A percentile compares a stretch with the other conserved stretches of the same genome.
Conservation (phyloP, 2,797 vertebrate species). For the Trichosurus vulpecula region DNA sequence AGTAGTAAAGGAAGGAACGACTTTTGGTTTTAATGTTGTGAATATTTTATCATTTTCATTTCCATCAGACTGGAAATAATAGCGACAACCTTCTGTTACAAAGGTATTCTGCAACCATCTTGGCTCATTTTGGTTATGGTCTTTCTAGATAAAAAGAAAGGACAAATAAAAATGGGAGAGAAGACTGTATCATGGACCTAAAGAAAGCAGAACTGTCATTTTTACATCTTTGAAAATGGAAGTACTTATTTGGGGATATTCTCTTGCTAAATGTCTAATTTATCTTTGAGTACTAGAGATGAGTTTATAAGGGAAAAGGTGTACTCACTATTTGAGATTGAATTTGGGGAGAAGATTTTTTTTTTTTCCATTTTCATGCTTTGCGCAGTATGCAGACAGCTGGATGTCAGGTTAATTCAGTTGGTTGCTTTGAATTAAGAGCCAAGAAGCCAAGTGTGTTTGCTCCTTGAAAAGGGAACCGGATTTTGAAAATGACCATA, state of each 20-base stretch:
- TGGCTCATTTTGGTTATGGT: constrained; percentile 47
- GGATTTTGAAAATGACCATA: neutral
- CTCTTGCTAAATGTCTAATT: constrained; percentile 62
- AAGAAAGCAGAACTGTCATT: constrained; percentile 62
- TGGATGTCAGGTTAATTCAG: constrained; percentile 62
- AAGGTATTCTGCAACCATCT: constrained; percentile 47
- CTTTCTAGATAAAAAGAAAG: constrained; percentile 53
- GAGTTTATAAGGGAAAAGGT: constrained; percentile 39
- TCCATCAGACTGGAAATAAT: constrained; percentile 21
- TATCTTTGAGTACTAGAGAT: constrained; percentile 56
- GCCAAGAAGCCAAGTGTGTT: constrained; percentile 22
- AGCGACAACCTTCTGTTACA: constrained; percentile 47
- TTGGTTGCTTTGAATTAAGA: constrained; percentile 34
- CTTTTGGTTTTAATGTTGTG: constrained; percentile 27
- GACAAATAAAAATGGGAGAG: constrained; percentile 24
- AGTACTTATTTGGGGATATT: constrained; percentile 52
- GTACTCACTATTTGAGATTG: neutral
- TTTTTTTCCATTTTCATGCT: constrained; percentile 40
- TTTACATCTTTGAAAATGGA: constrained; percentile 71
- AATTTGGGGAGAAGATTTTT: neutral
- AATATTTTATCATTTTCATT: constrained; percentile 56
- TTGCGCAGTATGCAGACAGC: constrained; percentile 51
- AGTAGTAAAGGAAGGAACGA: constrained; percentile 49
- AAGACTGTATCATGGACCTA: constrained; percentile 47
- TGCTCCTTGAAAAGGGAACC: constrained; percentile 7